Evolutionary conservation across 1,140 invertebrate species (phyloP).

Genomic region (Apis dorsata): DNA sequence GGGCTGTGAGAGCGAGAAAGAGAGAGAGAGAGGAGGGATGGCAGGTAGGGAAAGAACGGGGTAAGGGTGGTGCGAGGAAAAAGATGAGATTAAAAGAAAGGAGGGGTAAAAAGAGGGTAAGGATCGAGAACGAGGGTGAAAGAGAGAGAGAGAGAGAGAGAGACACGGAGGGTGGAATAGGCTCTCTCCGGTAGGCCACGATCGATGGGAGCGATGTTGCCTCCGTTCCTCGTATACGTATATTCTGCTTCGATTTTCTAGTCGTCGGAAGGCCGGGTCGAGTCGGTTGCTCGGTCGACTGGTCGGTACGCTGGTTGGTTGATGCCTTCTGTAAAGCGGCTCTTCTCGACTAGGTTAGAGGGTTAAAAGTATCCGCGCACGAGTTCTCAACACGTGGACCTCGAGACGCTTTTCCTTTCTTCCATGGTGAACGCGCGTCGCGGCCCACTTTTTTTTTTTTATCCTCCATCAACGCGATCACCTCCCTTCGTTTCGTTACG

Average conservation of each 20-base stretch:
- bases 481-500: not conserved
- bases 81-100: slow-evolving; percentile 16
- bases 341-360: slow-evolving; percentile 43
- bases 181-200: slow-evolving; percentile 20
- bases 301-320: slow-evolving; percentile 44
- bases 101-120: not conserved
- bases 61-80: not conserved
- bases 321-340: slow-evolving; percentile 5
- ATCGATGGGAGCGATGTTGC: slow-evolving; percentile 56
- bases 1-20: not conserved
- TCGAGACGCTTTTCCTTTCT: slow-evolving; percentile 4
- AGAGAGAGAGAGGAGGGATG: too few species aligned
- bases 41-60: not conserved
- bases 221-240: slow-evolving; percentile 25
- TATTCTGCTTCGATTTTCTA: slow-evolving; percentile 53
- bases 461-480: not conserved
- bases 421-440: not conserved
- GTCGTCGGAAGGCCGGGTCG: slow-evolving; percentile 37
- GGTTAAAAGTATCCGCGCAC: slow-evolving; percentile 48
- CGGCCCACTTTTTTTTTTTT: slow-evolving; percentile 22
- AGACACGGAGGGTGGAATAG: slow-evolving; percentile 34
- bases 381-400: slow-evolving; percentile 42
- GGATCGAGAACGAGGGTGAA: slow-evolving; percentile 32
- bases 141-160: not conserved
- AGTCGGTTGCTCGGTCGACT: slow-evolving; percentile 50